Evolutionary conservation across 2,113 vertebrate genomes (phyloP), one percentile per base, ranked within the genome.

Genomic region (Serinus canaria): DNA sequence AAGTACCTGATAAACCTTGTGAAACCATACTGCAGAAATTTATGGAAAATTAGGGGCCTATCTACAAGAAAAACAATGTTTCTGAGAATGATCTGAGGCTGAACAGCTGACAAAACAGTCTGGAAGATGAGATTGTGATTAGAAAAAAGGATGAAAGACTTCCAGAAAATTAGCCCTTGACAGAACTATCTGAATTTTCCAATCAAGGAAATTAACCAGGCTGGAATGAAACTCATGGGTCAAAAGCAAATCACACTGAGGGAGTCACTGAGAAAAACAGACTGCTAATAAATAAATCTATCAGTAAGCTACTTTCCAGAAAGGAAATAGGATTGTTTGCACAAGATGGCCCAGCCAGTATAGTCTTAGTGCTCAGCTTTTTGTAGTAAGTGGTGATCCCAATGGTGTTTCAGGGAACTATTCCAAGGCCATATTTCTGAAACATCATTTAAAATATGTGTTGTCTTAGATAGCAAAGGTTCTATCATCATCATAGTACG

Each of bases 251-350:
- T 75, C 27, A 31, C 31, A n/a, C 13, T 5, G 30, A 58, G 17
- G 28, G 20, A 86, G 37, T 35, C 59, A 66, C n/a, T 49, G 33
- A 83, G 59, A n/a, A 64, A 91, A 77, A 80, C 2, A 11, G 41
- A 68, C 50, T 82, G 46, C 37, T 82, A 41, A 41, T 41, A 41
- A 41, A 41, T 41, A 69, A 82, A 67, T 62, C 50, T 49, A 55
- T 15, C 37, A 70, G 21, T 74, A 68, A 91, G 64, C 69, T 81
- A 60, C 82, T 82, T 90, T 47, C 15, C 60, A 75, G 64, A 81
- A 62, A 46, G 79, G 52, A 94, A 85, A 78, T 15, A 75, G 46
- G 66, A 79, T 21, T 79, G 31, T 50, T 66, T 70, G 52, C 72
- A 79, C 62, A 83, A 69, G 46, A 67, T 67, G 43, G 79, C 56